Base-by-base conservation (phyloP, 2,113 vertebrate genomes). In the Myotis davidii region DNA sequence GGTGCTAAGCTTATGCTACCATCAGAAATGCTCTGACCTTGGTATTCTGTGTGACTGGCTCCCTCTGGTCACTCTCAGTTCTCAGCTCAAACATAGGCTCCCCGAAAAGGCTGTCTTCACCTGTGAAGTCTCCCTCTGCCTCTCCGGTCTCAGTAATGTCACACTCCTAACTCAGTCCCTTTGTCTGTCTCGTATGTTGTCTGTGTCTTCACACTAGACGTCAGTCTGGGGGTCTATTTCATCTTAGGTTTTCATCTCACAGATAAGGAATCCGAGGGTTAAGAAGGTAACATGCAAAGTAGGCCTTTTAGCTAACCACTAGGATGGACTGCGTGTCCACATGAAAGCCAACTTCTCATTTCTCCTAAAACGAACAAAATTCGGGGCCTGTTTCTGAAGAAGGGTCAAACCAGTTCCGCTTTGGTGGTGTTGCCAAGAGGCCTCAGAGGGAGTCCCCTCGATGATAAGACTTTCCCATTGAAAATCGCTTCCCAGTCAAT, bases 401-500 rank as follows among this genome's bases (percentile, higher is more conserved):
- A 73, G 6, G 52, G 32, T 59, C 56, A 27, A 6, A 67, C 5
- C 61, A 64, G 48, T 67, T 20, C 39, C 90, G 76, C 67, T 52
- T 52, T 6, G 32, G 12, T 54, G 39, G 29, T 91, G 3, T 56
- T 76, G 5, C n/a, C 52, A n/a, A 67, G 39, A 42, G 21, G 34
- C 29, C 54, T 74, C 61, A 39, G 56, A 23, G 56, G 29, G 59
- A 39, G 67, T 25, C 3, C 2, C 79, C 50, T 96, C 65, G 67
- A 56, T 67, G 14, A 12, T 34, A 2, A 88, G 76, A 54, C 85
- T 69, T 86, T 81, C 73, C 42, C 45, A 25, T 0, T 17, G 50
- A 89, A 85, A 56, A 90, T 20, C 0, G 64, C 95, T 94, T 29
- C 86, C 29, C 72, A 70, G 54, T 72, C 77, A 59, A 77, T 97